phyloP scores from a whole-genome alignment of 2,888 invertebrate genomes.

The Tholera decimalis region DNA sequence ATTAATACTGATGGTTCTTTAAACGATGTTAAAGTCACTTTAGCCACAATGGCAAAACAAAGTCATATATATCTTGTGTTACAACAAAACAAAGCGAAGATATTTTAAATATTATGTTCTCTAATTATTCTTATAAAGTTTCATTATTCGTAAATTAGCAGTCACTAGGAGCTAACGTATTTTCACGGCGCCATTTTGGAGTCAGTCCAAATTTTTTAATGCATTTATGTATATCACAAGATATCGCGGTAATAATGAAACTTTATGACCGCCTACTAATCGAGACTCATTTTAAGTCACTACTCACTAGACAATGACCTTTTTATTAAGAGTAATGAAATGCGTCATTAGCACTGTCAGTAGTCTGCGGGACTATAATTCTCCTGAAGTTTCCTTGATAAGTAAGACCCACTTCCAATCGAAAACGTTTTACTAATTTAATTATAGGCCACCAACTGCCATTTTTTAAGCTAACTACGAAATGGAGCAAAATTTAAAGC shows the following conservation, averaged over 20 bases:
- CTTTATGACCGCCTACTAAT: constrained; percentile 35
- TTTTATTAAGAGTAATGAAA: constrained; percentile 7
- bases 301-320: constrained; percentile 10
- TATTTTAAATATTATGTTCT: not conserved
- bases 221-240: constrained; percentile 59
- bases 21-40: constrained; percentile 4
- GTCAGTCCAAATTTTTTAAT: constrained; percentile 68
- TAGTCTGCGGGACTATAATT: too few species aligned
- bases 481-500: not conserved
- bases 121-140: constrained; percentile 7
- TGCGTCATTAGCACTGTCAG: not conserved
- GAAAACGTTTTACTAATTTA: not conserved
- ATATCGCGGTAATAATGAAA: constrained; percentile 46
- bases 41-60: constrained; percentile 7
- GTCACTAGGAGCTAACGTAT: constrained; percentile 15
- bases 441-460: not conserved
- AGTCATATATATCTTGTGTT: not conserved
- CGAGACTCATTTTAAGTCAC: constrained; percentile 19
- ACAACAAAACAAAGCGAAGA: not conserved
- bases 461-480: not conserved
- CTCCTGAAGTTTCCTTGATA: not conserved
- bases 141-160: constrained; percentile 40
- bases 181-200: constrained; percentile 68
- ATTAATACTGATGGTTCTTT: not conserved
- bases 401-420: not conserved